Evolutionary conservation across 2,113 vertebrate species (phyloP), one percentile per base, ranked within the genome.

Genomic region (Arenaria interpres): DNA sequence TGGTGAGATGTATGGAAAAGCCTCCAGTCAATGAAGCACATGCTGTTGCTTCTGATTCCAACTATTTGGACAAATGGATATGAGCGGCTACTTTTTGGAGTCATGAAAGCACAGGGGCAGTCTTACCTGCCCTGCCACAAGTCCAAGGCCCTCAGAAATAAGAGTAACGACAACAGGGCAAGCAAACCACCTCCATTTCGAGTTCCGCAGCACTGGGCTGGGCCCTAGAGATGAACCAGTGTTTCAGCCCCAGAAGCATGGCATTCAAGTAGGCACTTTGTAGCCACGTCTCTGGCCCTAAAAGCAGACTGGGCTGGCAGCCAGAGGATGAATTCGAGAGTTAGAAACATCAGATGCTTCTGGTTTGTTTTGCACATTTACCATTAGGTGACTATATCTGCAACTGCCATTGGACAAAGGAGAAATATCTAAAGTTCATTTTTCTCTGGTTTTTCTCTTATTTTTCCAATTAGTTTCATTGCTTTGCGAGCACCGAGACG

Each of bases 71-170:
- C 86, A 82, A 69, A 97, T 95, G 95, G 95, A 95, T 17, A 95
- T 93, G 96, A 97, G 91, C 90, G 66, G 89, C 87, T 93, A 71
- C 63, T 85, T 85, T 95, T 69, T 93, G 96, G 92, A 95, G 91
- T 92, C 94, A 97, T 96, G 96, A 93, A 96, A 94, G 94, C 92
- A 85, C 92, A 90, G 60, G 96, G 95, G 93, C 96, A 95, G 95
- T 67, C 97, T 97, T 97, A 95, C 95, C 97, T 97, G 96, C 97
- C 97, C 96, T 96, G 94, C 89, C 95, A 96, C 96, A 82, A 91
- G 96, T 97, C 94, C 95, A 96, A 78, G 51, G 89, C 96, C 94
- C 96, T 95, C 96, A 95, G 95, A 95, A 93, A 96, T 96, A 90
- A 96, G 80, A 97, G 93, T 30, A 97, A 95, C 78, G 91, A 95